Base-by-base conservation (phyloP, 2,888 invertebrate species). In the Nomada ruficornis region DNA sequence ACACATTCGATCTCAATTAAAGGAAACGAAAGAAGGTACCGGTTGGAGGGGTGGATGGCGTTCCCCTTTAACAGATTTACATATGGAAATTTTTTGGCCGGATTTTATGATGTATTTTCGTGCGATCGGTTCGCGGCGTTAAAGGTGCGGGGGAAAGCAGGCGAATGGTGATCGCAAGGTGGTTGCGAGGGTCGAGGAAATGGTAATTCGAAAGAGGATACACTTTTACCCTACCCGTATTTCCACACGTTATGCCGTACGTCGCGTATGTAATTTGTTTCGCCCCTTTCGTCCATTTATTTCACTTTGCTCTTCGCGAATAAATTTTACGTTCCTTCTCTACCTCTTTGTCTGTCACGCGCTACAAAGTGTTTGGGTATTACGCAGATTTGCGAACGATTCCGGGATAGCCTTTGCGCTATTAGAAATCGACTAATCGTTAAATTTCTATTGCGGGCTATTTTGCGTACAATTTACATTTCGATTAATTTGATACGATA, bases 71-170 rank as follows among this genome's bases (percentile, higher is more conserved):
- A 44, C 26, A n/a, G 54, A 84, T 84, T 84, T 84, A 68, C 84
- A 84, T 84, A 84, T 80, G 84, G 59, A 80, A 76, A 84, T 84
- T 68, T 76, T 70, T 64, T 29, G 77, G 54, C 74, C 73, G 74
- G 57, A 47, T 59, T 74, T 84, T 80, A 84, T 50, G 63, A 74
- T 59, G 77, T 70, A 60, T 80, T 84, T 59, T 55, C 67, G 69
- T 50, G 15, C 83, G 76, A 72, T 73, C 62, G 81, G 55, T 69
- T 57, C 57, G 57, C 50, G 62, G 55, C 42, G 54, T 77, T 69
- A 47, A 62, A 65, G 75, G 73, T 69, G 54, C n/a, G 59, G 52
- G 77, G 69, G 79, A 85, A 85, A 82, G 85, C 79, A 69, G 82
- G 74, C 76, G 63, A 15, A 47, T 47, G 15, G 47, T 13, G 47